These are phyloP conservation scores for Actenoides hombroni DNA, from an alignment of 2,113 vertebrate species.

Conservation along the genomic window DNA sequence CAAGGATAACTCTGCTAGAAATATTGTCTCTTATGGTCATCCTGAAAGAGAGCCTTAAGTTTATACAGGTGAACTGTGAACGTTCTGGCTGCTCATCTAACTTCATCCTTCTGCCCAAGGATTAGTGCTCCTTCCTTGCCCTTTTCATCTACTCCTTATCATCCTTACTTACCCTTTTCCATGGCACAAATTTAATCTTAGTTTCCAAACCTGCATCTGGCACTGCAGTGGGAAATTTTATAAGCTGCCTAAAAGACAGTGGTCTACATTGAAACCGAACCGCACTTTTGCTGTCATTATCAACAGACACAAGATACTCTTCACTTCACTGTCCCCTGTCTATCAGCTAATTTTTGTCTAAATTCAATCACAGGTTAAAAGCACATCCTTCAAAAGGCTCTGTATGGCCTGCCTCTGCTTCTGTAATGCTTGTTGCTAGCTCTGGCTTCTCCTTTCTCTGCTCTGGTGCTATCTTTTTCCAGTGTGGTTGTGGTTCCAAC, in stretches of 20 bases:
- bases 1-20: conserved; percentile 12
- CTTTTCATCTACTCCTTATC: background rate
- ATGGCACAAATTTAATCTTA: background rate
- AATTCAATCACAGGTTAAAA: background rate
- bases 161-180: background rate
- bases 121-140: background rate
- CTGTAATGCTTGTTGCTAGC: background rate
- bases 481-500: background rate
- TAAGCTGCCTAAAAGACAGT: background rate
- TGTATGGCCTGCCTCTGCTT: background rate
- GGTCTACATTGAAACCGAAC: background rate
- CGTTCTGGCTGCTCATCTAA: background rate
- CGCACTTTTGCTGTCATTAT: background rate
- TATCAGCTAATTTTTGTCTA: background rate
- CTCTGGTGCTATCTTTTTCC: background rate
- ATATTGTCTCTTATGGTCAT: background rate
- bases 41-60: background rate
- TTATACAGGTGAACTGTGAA: background rate
- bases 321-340: background rate
- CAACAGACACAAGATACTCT: background rate
- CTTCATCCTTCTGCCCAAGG: background rate
- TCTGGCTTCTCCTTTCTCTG: background rate
- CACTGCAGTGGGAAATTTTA: background rate
- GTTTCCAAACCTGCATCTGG: background rate
- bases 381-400: background rate